Base-by-base conservation (phyloP, 2,797 vertebrate species). In the Anas acuta region DNA sequence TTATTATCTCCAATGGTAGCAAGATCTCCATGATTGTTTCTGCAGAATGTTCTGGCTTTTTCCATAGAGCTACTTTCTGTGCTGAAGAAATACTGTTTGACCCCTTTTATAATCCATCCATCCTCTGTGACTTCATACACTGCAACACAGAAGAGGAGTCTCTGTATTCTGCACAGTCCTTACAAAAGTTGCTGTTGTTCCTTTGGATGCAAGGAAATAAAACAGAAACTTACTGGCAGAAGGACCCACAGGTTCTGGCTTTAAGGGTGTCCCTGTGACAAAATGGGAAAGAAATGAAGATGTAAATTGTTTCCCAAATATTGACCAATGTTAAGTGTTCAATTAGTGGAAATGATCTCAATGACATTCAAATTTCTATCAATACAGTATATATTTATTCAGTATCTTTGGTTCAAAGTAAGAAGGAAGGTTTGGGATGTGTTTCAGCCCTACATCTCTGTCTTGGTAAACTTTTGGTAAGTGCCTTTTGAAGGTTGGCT, bases 81-180 rank as follows among this genome's bases (percentile, higher is more conserved):
- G 96, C 98, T 99, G 79, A 99, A 93, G 87, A 97, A 99, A 94
- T 99, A 99, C 37, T 99, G 99, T 58, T 98, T 98, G 39, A 98
- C 98, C 58, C 98, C 99, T 95, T 97, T 98, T 90, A 98, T 96
- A 37, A 99, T 57, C 99, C 99, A 99, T 37, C 99, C 99, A 78
- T 99, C 99, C 47, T 97, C 97, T 7, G 98, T 99, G 54, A 97
- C 94, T 95, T 98, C 98, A 95, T 96, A 98, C 26, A 93, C 98
- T 98, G 96, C 74, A 97, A 96, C 61, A 92, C 33, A n/a, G 45
- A 91, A 32, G 37, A 56, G 26, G 75, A 94, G 90, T 56, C 18
- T n/a, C 22, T 53, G 58, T 35, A 45, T 82, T 65, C 11, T 49
- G 37, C 10, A 62, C 17, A 22, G 32, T 39, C 28, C 30, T 43